A percentile compares a stretch with the other conserved stretches of the same genome.
Conservation (phyloP, 2,113 vertebrate genomes). For the Canis aureus region DNA sequence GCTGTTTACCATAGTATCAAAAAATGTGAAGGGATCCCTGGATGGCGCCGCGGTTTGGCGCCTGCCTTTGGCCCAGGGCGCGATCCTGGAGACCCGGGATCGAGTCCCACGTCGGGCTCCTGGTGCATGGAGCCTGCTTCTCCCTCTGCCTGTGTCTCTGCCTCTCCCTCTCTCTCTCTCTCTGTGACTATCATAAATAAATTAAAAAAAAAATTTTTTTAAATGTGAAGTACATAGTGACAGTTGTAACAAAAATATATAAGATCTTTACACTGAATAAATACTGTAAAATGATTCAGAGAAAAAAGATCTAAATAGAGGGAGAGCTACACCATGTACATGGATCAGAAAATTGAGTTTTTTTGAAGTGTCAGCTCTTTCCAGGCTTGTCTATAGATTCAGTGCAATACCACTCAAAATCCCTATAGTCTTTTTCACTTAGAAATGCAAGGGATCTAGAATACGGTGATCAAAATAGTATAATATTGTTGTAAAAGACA, state of each 20-base stretch:
- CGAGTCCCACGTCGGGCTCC: too few species aligned
- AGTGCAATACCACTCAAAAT: not conserved
- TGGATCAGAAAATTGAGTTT: not conserved
- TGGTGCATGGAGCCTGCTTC: too few species aligned
- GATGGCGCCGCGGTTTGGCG: too few species aligned
- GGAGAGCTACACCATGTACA: not conserved
- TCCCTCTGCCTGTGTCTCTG: too few species aligned
- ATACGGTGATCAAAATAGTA: not conserved
- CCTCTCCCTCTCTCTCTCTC: too few species aligned
- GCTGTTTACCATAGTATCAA: not conserved
- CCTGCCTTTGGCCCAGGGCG: too few species aligned
- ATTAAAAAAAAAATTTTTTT: too few species aligned
- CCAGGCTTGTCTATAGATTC: not conserved
- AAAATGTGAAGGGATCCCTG: not conserved
- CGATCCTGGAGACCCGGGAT: too few species aligned
- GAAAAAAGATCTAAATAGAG: not conserved
- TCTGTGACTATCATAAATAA: too few species aligned
- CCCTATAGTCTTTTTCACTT: not conserved
- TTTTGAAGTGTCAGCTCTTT: not conserved
- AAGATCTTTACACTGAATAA: not conserved
- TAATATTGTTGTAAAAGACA: not conserved
- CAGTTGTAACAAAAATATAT: not conserved
- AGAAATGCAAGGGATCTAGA: constrained; percentile 10
- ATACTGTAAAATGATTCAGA: constrained; percentile 12
- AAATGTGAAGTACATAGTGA: constrained; percentile 1